Percentiles rank a stretch among this genome's conserved stretches.
These are phyloP conservation scores for Taeniopygia guttata DNA, from an alignment of 2,797 vertebrate species.

Conservation along the genomic window DNA sequence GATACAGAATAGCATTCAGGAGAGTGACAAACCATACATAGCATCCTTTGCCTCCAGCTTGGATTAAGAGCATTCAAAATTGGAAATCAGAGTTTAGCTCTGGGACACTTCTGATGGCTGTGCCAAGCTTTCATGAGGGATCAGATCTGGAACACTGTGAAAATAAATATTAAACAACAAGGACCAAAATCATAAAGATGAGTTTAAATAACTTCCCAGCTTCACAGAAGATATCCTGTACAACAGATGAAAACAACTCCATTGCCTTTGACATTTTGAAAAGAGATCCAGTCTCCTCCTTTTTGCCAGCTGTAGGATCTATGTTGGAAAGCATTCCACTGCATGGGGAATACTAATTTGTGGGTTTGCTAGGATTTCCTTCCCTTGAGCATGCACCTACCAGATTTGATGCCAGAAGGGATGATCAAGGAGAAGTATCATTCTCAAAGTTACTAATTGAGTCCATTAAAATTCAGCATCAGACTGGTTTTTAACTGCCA, in stretches of 20 bases:
- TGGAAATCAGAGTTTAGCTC: neutral
- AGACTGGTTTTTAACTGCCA: neutral
- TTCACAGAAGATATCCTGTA: neutral
- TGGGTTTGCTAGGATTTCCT: neutral
- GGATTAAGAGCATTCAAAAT: neutral
- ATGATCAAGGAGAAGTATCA: neutral
- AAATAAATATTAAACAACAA: neutral
- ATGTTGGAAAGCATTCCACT: neutral
- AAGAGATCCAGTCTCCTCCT: neutral
- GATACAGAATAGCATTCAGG: fast-evolving
- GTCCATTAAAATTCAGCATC: neutral
- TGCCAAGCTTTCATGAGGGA: neutral
- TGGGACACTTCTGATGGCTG: neutral
- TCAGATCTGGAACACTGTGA: neutral
- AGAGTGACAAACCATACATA: neutral
- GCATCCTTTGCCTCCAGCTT: neutral
- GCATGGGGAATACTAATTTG: neutral
- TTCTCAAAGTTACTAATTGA: neutral
- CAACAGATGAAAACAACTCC: neutral
- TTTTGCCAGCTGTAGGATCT: neutral
- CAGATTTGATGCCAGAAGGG: neutral
- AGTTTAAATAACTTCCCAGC: neutral
- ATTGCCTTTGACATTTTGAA: neutral
- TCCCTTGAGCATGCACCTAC: neutral
- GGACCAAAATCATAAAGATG: neutral